Base-by-base conservation (phyloP, 2,888 invertebrate species). In the Tyria jacobaeae region DNA sequence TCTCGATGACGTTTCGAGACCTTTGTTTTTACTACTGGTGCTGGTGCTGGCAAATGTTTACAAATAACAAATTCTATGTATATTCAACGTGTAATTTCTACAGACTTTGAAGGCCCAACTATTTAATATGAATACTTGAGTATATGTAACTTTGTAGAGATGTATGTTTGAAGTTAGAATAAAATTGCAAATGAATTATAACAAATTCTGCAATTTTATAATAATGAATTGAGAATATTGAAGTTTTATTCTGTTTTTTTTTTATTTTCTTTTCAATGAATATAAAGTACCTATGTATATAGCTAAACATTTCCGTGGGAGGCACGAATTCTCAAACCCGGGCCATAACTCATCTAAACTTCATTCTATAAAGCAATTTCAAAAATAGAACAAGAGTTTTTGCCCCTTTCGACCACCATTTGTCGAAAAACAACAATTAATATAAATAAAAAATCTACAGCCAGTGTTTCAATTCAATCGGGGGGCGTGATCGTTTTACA, bases 401-500 rank as follows among this genome's bases (percentile, higher is more conserved):
- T 81, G 82, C 73, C 78, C 70, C 76, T 67, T 77, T 77, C 79
- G 87, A 87, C 89, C 89, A 89, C 88, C 89, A 83, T 80, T 84
- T 82, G 80, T 83, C 82, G 83, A 90, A 90, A 92, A 92, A 92
- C 87, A 89, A 90, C 90, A 92, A 92, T 92, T 91, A 92, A 92
- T 87, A 87, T 88, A 88, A 88, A 88, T 75, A 87, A 87, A 89
- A 87, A 82, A 78, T 68, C 69, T 73, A 81, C 76, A 73, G 84
- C 80, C 91, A 87, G 91, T 92, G 92, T 93, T 93, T 94, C 93
- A 93, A 92, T 92, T 92, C 92, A 92, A 92, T 91, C 84, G 77
- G 71, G 84, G 89, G 94, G 94, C 93, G 94, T 91, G 75, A 89
- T 87, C 90, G 86, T 82, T 92, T 92, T 92, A 93, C 91, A 94